Evolutionary conservation across 2,797 vertebrate species (phyloP), one percentile per base, ranked within the genome.

Genomic region (Scolopax rusticola): DNA sequence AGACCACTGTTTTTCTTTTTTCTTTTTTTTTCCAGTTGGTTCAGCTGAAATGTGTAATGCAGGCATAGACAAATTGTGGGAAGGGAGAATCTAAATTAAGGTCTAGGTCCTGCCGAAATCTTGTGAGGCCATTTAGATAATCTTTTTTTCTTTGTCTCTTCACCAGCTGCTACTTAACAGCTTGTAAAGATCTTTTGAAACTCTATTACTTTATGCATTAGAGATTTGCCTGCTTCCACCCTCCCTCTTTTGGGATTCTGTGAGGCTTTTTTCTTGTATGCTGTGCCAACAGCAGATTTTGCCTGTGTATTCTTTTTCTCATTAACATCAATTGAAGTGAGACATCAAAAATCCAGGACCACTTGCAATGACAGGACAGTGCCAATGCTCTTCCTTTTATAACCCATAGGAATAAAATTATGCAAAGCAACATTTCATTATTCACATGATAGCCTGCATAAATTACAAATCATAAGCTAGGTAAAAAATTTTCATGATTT

Each of bases 251-350:
- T 94, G 95, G 95, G 97, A 95, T 85, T 84, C 80, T 54, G 79
- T 40, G 71, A 89, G 92, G 91, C 85, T 94, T 94, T 94, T 92
- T 95, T 82, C 87, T 90, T 88, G 85, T 84, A 11, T 77, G 77
- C 90, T 91, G 82, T 94, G 95, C 95, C 94, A 96, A 93, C 84
- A 94, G 94, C 90, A 91, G 82, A 80, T 92, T 97, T 95, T 96
- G 81, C 87, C 92, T 3, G 82, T 87, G 94, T 77, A 63, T 95
- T 92, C 86, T 95, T 95, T 96, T 89, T 61, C 96, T 97, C 93
- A 94, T 96, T 97, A 95, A 88, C 94, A 94, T 96, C 95, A 94
- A 48, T 84, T 87, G 92, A 94, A 97, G 93, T 94, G 95, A 97
- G 95, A 96, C 48, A 21, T 97, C 96, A 97, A 92, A 91, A 97